Evolutionary conservation across 2,888 invertebrate genomes (phyloP).

Genomic region (Caenorhabditis sp.): DNA sequence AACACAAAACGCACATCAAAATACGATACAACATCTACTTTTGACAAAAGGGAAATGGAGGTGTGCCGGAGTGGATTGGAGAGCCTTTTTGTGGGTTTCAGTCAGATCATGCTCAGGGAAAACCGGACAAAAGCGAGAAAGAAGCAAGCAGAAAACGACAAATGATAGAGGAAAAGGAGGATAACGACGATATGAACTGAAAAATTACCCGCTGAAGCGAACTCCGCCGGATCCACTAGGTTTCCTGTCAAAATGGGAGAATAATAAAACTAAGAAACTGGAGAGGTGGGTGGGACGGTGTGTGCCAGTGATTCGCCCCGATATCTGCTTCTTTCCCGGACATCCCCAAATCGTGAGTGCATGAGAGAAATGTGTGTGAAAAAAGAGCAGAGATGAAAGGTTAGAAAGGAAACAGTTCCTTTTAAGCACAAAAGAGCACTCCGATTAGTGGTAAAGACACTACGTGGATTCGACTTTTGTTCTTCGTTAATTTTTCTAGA

Average conservation of each 20-base stretch:
- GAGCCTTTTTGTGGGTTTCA: background rate
- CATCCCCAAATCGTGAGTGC: constrained; percentile 8
- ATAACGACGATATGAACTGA: constrained; percentile 35
- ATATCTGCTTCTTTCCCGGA: background rate
- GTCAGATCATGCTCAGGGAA: constrained; percentile 4
- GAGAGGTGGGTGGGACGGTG: background rate
- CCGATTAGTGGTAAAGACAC: constrained; percentile 20
- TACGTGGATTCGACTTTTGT: background rate
- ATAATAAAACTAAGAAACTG: background rate
- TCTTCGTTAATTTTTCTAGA: constrained; percentile 28
- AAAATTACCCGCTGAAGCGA: constrained; percentile 93
- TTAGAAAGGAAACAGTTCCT: background rate
- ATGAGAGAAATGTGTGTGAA: constrained; percentile 16
- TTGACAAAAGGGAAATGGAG: background rate
- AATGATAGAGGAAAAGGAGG: constrained; percentile 11
- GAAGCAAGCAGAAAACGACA: constrained; percentile 20
- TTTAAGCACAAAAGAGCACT: constrained; percentile 11
- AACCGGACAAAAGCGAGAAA: constrained; percentile 20
- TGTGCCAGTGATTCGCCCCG: background rate
- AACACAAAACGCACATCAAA: constrained; percentile 56
- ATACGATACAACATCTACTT: constrained; percentile 44
- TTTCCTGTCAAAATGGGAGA: constrained; percentile 84
- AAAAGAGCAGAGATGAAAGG: background rate
- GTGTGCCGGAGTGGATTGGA: background rate
- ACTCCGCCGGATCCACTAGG: constrained; percentile 98